Evolutionary conservation across 2,113 vertebrate species (phyloP).

Genomic region (Odocoileus virginianus): DNA sequence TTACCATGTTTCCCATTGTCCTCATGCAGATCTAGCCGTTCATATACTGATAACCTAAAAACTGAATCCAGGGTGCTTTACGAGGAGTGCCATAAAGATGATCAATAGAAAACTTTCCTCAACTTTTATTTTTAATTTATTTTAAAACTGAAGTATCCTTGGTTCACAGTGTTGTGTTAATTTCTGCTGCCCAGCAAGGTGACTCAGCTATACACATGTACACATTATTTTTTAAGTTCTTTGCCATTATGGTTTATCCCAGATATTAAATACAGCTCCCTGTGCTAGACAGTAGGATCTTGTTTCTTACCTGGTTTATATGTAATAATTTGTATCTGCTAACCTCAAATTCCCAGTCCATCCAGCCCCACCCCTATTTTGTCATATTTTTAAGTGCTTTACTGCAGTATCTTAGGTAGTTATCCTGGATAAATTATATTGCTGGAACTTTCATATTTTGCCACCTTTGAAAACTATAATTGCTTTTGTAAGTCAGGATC

Average conservation of each 20-base stretch:
- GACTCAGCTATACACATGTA: background rate
- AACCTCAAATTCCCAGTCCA: background rate
- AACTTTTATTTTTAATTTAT: background rate
- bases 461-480: background rate
- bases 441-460: background rate
- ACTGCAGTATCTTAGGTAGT: background rate
- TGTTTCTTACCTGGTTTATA: background rate
- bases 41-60: background rate
- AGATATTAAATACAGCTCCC: background rate
- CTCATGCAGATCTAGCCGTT: background rate
- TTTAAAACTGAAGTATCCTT: background rate
- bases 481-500: background rate
- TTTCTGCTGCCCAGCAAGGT: background rate
- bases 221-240: background rate
- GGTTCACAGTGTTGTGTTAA: background rate
- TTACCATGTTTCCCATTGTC: background rate
- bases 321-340: background rate
- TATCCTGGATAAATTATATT: background rate
- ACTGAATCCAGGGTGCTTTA: background rate
- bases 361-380: background rate
- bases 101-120: background rate
- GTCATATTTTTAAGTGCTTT: background rate
- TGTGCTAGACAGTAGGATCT: background rate
- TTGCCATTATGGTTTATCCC: background rate
- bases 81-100: background rate